These are phyloP conservation scores for Hepsetus odoe DNA, from an alignment of 2,113 vertebrate genomes.

Conservation along the genomic window DNA sequence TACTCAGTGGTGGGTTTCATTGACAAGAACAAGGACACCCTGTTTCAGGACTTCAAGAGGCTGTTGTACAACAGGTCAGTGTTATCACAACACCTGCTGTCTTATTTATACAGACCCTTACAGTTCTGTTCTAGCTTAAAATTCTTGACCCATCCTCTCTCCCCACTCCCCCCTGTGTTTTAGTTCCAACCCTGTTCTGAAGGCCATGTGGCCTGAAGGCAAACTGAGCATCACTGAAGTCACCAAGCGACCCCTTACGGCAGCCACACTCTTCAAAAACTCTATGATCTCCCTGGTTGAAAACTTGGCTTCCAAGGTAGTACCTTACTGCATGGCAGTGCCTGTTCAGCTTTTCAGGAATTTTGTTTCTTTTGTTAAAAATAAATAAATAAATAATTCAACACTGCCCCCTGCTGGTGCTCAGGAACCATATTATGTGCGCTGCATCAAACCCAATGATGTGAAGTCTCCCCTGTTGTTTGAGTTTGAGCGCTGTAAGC, in stretches of 20 bases:
- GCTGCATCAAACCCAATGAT: slow-evolving; percentile 98
- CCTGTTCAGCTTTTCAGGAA: background rate
- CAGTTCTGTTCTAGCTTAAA: background rate
- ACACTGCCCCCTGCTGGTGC: background rate
- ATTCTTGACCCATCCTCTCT: background rate
- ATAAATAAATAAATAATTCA: no score
- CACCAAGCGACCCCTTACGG: slow-evolving; percentile 93
- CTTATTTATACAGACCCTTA: slow-evolving; percentile 15
- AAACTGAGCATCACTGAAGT: slow-evolving; percentile 97
- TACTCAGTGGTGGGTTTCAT: slow-evolving; percentile 96
- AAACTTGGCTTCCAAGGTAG: slow-evolving; percentile 94
- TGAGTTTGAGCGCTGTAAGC: slow-evolving; percentile 89
- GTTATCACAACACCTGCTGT: background rate
- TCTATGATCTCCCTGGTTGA: slow-evolving; percentile 98
- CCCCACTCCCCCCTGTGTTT: slow-evolving; percentile 27
- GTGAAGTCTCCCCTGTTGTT: slow-evolving; percentile 93
- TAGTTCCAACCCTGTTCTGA: slow-evolving; percentile 92
- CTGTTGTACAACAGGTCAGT: slow-evolving; percentile 96
- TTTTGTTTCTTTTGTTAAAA: no score
- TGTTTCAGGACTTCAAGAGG: slow-evolving; percentile 99
- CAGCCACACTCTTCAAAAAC: slow-evolving; percentile 94
- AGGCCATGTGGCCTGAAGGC: slow-evolving; percentile 97
- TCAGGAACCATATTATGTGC: slow-evolving; percentile 96
- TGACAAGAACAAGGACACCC: slow-evolving; percentile 98
- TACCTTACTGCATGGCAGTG: background rate